Percentiles rank a stretch among this genome's conserved stretches.
These are phyloP conservation scores for Geodia barretti DNA, from an alignment of 37 sponge, comb jelly and placozoan genomes.

Conservation along the genomic window DNA sequence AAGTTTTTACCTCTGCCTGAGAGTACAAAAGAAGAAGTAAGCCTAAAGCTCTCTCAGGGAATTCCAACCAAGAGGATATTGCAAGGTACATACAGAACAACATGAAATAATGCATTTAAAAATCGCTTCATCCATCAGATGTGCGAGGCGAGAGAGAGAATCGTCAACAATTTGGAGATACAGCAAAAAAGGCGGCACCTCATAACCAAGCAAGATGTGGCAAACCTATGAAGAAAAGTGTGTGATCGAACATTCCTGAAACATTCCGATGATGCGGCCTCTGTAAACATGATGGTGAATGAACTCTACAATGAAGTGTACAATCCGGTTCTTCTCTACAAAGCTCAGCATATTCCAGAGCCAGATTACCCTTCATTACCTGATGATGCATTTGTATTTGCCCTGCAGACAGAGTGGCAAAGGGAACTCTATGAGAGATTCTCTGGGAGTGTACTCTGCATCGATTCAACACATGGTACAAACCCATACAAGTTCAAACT, in stretches of 20 bases:
- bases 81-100: constrained; percentile 8
- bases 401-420: constrained; percentile 8
- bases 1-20: constrained; percentile 21
- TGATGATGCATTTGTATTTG: constrained; percentile 17
- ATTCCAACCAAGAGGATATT: constrained; percentile 12
- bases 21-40: constrained; percentile 22
- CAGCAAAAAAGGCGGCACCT: constrained; percentile 11
- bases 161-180: constrained; percentile 17
- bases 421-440: constrained; percentile 5
- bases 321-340: constrained; percentile 8
- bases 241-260: constrained; percentile 4
- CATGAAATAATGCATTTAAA: neutral
- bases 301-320: constrained; percentile 9
- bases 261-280: constrained; percentile 31
- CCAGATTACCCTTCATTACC: neutral
- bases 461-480: constrained; percentile 45
- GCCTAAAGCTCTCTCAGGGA: constrained; percentile 6
- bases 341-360: constrained; percentile 1
- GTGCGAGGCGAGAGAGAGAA: constrained; percentile 19
- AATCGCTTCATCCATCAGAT: constrained; percentile 8
- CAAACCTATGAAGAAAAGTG: constrained; percentile 18
- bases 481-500: constrained; percentile 35
- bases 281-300: constrained; percentile 6
- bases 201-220: constrained; percentile 4
- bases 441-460: constrained; percentile 26